Base-by-base conservation (phyloP, 2,888 invertebrate genomes). In the Hyposoter didymator region DNA sequence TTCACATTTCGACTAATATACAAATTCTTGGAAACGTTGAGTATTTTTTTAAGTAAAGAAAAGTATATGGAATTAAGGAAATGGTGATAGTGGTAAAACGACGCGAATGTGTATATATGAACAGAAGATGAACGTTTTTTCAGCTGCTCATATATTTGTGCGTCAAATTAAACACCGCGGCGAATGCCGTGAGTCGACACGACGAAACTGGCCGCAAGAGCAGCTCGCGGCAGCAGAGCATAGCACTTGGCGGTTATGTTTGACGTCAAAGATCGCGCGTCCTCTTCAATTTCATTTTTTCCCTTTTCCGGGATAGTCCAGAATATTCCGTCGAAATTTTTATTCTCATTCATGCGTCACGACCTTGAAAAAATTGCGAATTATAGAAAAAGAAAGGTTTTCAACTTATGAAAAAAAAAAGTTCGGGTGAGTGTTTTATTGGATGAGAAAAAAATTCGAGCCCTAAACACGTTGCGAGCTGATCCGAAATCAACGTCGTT, bases 61-160 rank as follows among this genome's bases (percentile, higher is more conserved):
- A 59, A 28, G 28, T 22, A 55, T 22, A 67, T 14, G 14, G 2
- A 67, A 17, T 22, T 43, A 55, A 55, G 3, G 10, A 55, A 55
- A 55, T 55, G 55, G 22, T n/a, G 22, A 55, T 22, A 55, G 55
- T 59, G 55, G 55, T 59, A 8, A 7, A 39, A 59, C 22, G 55
- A 69, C 28, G 28, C 1, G 17, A 10, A 35, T 73, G 55, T 43
- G 8, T 55, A 28, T 28, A 43, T 39, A 43, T 59, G 39, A 59
- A 39, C 10, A 43, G 52, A 35, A 55, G 14, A 39, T 19, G 12
- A 66, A 78, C 52, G 84, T 87, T 88, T 88, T 88, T 88, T 87
- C 87, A 88, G 87, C 84, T 88, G 88, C 73, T 75, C 84, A 83
- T 89, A 59, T 59, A 87, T 88, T 88, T 89, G 86, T 81, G 83